phyloP scores from a whole-genome alignment of 92 coral and sea anemone species.

The Palythoa grandis region DNA sequence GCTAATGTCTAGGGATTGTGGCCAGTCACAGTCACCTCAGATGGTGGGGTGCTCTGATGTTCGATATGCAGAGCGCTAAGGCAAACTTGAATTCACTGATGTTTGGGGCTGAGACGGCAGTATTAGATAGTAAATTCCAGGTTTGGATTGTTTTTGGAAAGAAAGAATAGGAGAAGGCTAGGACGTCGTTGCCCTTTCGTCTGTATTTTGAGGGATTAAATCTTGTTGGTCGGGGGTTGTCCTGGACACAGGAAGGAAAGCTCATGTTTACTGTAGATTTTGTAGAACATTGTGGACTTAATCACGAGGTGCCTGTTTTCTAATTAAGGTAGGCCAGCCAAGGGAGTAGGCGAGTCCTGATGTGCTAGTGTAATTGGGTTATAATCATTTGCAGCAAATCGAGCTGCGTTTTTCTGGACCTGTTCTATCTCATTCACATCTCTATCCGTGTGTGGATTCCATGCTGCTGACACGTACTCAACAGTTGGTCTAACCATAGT shows the following conservation, averaged over 20 bases:
- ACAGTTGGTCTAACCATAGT: neutral
- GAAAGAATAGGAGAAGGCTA: slow-evolving; percentile 3
- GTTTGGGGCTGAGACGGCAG: neutral
- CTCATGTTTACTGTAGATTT: neutral
- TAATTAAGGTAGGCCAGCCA: neutral
- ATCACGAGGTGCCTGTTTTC: neutral
- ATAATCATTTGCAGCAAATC: neutral
- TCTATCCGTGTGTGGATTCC: neutral
- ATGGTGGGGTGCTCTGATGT: neutral
- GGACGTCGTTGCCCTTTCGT: neutral
- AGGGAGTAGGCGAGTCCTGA: neutral
- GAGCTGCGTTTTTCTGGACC: neutral
- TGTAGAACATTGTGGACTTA: neutral
- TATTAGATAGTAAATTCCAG: neutral
- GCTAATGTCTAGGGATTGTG: too few species aligned
- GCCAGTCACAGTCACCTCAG: too few species aligned
- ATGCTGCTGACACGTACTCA: neutral
- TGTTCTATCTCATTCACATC: neutral
- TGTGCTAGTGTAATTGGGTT: neutral
- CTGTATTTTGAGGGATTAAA: neutral
- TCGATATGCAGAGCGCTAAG: neutral
- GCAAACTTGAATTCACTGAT: neutral
- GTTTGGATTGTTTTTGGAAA: neutral
- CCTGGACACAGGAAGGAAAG: neutral
- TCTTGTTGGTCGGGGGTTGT: neutral